Conservation (phyloP, 2,888 invertebrate genomes). For the Zootermopsis nevadensis region DNA sequence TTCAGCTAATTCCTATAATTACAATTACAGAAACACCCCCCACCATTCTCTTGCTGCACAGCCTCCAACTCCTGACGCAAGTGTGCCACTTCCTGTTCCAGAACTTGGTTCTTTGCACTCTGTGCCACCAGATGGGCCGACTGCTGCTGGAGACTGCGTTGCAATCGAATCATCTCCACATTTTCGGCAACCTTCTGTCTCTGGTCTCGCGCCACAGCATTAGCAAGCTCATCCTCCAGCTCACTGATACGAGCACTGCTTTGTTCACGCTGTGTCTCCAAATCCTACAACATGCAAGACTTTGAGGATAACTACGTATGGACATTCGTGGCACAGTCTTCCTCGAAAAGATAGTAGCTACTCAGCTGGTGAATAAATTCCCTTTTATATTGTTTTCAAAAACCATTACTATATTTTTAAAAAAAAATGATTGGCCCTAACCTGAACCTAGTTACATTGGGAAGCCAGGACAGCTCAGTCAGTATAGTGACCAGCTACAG, state of each 20-base stretch:
- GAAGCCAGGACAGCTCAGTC: no score
- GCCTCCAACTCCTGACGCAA: not conserved
- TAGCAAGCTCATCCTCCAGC: slow-evolving; percentile 45
- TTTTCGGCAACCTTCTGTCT: slow-evolving; percentile 48
- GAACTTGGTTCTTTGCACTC: not conserved
- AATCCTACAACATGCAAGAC: slow-evolving; percentile 37
- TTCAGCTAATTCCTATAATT: no score
- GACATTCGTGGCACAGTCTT: no score
- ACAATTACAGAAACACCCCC: not conserved
- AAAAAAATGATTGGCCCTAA: no score
- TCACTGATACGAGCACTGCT: slow-evolving; percentile 34
- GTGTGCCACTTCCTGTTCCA: slow-evolving; percentile 10
- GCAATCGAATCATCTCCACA: slow-evolving; percentile 49
- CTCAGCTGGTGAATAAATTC: no score
- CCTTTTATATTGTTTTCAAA: no score
- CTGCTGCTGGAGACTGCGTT: slow-evolving; percentile 45
- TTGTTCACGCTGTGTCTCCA: slow-evolving; percentile 44
- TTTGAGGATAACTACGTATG: no score
- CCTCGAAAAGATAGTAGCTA: no score
- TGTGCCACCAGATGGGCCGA: slow-evolving; percentile 37
- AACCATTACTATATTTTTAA: no score
- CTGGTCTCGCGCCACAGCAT: slow-evolving; percentile 19
- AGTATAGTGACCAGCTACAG: no score
- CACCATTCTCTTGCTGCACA: not conserved
- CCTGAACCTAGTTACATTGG: no score